Evolutionary conservation across 2,113 vertebrate genomes (phyloP).

Genomic region (Apteryx mantelli): DNA sequence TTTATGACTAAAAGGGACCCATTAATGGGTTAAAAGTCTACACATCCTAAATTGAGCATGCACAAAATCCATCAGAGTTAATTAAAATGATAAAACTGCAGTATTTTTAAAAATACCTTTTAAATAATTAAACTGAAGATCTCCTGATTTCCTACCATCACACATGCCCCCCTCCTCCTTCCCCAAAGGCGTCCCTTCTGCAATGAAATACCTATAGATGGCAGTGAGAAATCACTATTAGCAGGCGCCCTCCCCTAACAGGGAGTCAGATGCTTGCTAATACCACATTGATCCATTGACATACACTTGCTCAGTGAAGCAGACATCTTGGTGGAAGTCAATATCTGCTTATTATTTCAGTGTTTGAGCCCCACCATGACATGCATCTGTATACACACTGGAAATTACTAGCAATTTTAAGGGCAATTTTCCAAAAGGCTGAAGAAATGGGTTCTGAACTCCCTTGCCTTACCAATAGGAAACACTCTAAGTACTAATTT

Average conservation of each 20-base stretch:
- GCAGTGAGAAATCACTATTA: background rate
- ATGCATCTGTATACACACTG: background rate
- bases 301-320: background rate
- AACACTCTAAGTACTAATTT: background rate
- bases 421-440: background rate
- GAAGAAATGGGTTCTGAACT: background rate
- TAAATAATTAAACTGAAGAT: background rate
- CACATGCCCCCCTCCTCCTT: background rate
- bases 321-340: background rate
- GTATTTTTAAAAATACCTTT: background rate
- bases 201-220: background rate
- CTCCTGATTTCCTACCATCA: background rate
- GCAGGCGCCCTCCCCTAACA: background rate
- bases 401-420: background rate
- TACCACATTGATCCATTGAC: background rate
- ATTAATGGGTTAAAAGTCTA: background rate
- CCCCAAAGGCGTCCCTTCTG: background rate
- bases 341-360: constrained; percentile 1
- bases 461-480: background rate
- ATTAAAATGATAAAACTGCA: background rate
- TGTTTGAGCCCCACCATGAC: background rate
- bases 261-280: background rate
- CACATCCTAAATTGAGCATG: background rate
- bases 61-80: background rate
- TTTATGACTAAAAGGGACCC: background rate